Evolutionary conservation across 1,140 invertebrate species (phyloP), one percentile per base, ranked within the genome.

Genomic region (Muscidifurax raptorellus): DNA sequence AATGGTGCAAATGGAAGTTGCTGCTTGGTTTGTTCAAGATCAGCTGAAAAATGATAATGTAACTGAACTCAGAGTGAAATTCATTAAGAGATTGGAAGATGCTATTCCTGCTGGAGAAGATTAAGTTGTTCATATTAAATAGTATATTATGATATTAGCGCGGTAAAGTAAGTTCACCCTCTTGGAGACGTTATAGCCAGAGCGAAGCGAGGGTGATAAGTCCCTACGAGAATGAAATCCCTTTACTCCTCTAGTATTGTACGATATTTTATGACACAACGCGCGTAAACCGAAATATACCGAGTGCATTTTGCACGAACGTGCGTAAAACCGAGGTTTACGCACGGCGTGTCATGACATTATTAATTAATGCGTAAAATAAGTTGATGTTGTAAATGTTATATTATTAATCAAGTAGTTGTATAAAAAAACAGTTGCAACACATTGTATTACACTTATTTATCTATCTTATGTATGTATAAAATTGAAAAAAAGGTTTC

Each of bases 101-200:
- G 98, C 98, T 30, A 97, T 99, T 89, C 98, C 99, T 79, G 98
- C 98, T 86, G 99, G 99, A 79, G 99, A 99, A 94, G 99, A 99
- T 94, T 99, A 96, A 94, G 76, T 13, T 76, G 66, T 32, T 66
- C 36, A 13, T 47, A 79, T 30, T 40, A 30, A 27, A 5, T 75
- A n/a, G n/a, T n/a, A n/a, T n/a, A n/a, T n/a, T n/a, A n/a, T n/a
- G n/a, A n/a, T n/a, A n/a, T n/a, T n/a, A n/a, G n/a, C n/a, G n/a
- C n/a, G n/a, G n/a, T n/a, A n/a, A n/a, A n/a, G n/a, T n/a, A n/a
- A n/a, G n/a, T n/a, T n/a, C n/a, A n/a, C n/a, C n/a, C n/a, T n/a
- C n/a, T n/a, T n/a, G n/a, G n/a, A n/a, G n/a, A n/a, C n/a, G n/a
- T n/a, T n/a, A n/a, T n/a, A n/a, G n/a, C n/a, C n/a, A n/a, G n/a